Percentiles rank a stretch among this genome's conserved stretches.
Conservation (phyloP, 2,888 invertebrate species). For the Acanthosepion pharaonis region DNA sequence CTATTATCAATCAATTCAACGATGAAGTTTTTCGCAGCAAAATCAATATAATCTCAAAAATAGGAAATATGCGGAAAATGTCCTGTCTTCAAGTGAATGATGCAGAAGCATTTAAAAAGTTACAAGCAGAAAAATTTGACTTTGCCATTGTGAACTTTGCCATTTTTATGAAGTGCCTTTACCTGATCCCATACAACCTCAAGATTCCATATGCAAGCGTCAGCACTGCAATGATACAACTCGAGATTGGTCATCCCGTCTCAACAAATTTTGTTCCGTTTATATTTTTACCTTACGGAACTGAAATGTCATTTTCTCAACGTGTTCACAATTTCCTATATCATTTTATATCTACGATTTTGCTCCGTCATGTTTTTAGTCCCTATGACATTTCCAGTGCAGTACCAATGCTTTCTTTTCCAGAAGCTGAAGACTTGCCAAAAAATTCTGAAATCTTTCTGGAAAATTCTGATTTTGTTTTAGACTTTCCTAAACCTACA, state of each 20-base stretch:
- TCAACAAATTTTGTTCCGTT: constrained; percentile 44
- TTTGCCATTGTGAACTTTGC: constrained; percentile 36
- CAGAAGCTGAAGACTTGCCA: constrained; percentile 44
- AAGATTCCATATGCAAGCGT: constrained; percentile 42
- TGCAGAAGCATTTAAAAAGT: constrained; percentile 15
- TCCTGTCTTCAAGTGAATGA: neutral
- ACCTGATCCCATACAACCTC: constrained; percentile 34
- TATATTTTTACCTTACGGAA: neutral
- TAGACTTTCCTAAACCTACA: constrained; percentile 55
- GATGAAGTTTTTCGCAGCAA: neutral
- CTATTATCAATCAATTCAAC: neutral
- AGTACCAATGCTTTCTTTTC: neutral
- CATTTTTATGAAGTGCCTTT: constrained; percentile 24
- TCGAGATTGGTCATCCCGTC: constrained; percentile 43
- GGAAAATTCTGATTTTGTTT: constrained; percentile 54
- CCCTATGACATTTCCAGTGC: neutral
- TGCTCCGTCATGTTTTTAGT: neutral
- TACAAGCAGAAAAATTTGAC: constrained; percentile 45
- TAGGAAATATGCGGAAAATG: neutral
- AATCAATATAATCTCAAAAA: neutral
- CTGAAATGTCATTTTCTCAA: constrained; percentile 47
- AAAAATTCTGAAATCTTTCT: constrained; percentile 52
- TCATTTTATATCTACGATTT: neutral
- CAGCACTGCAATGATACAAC: neutral
- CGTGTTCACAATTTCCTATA: constrained; percentile 40